A percentile compares a stretch with the other conserved stretches of the same genome.
Conservation (phyloP, 2,888 invertebrate species). For the Lasioglossum malachurum region DNA sequence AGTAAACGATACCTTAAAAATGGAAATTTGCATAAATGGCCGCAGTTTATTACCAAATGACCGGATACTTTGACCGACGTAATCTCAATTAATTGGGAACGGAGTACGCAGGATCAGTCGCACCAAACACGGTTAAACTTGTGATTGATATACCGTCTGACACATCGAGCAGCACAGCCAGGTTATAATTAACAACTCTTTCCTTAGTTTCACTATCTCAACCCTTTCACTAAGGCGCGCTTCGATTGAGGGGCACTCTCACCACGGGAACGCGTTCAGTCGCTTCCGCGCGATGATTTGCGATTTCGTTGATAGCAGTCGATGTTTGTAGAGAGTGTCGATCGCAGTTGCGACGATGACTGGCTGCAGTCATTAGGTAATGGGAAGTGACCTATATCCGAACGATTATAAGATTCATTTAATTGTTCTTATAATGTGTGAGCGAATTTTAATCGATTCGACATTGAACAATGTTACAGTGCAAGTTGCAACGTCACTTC, state of each 20-base stretch:
- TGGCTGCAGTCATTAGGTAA: neutral
- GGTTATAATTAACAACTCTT: constrained; percentile 32
- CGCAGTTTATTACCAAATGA: neutral
- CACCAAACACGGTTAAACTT: neutral
- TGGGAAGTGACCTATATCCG: neutral
- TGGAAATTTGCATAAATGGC: neutral
- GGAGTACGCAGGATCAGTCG: neutral
- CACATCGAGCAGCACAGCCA: neutral
- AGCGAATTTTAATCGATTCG: neutral
- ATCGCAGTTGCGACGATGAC: neutral
- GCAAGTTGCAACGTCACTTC: neutral
- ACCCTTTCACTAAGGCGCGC: constrained; percentile 38
- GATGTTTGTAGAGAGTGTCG: neutral
- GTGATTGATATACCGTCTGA: neutral
- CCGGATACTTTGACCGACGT: neutral
- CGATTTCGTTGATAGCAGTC: constrained; percentile 22
- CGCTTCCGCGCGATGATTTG: constrained; percentile 40
- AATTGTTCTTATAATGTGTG: neutral
- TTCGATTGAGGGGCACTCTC: constrained; percentile 27
- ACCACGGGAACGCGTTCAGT: constrained; percentile 21
- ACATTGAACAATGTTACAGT: neutral
- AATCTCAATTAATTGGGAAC: neutral
- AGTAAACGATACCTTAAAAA: neutral
- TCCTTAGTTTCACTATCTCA: constrained; percentile 45
- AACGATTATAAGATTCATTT: neutral